These are phyloP conservation scores for Gadopsis bispinosus DNA, from an alignment of 2,797 vertebrate genomes.

Conservation along the genomic window DNA sequence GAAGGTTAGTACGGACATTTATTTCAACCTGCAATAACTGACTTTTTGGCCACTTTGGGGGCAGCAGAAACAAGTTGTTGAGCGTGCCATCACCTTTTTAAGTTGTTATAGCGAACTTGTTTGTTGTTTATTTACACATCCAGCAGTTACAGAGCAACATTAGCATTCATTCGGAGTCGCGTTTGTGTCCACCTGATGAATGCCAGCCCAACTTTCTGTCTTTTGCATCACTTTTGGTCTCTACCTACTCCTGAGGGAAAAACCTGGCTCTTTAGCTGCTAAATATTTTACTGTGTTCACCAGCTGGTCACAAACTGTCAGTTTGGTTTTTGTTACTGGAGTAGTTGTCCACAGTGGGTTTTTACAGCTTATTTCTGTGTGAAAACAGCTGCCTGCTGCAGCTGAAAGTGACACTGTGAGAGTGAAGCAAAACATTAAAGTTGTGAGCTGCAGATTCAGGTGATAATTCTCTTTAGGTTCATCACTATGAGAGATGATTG, in stretches of 20 bases:
- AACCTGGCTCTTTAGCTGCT: neutral
- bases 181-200: neutral
- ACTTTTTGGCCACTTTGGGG: neutral
- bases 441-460: neutral
- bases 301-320: neutral
- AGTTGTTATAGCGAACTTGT: neutral
- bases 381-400: neutral
- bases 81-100: neutral
- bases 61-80: neutral
- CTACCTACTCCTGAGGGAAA: neutral
- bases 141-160: neutral
- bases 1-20: neutral
- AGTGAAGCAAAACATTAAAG: neutral
- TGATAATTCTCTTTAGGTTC: neutral
- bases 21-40: neutral
- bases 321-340: neutral
- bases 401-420: neutral
- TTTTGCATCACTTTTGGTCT: neutral
- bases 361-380: neutral
- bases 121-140: neutral
- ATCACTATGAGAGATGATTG: neutral
- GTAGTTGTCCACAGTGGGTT: neutral
- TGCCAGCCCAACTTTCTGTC: neutral
- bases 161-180: neutral
- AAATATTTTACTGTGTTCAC: neutral